These are phyloP conservation scores for Diplodus puntazzo DNA, from an alignment of 2,797 vertebrate species.

Conservation along the genomic window DNA sequence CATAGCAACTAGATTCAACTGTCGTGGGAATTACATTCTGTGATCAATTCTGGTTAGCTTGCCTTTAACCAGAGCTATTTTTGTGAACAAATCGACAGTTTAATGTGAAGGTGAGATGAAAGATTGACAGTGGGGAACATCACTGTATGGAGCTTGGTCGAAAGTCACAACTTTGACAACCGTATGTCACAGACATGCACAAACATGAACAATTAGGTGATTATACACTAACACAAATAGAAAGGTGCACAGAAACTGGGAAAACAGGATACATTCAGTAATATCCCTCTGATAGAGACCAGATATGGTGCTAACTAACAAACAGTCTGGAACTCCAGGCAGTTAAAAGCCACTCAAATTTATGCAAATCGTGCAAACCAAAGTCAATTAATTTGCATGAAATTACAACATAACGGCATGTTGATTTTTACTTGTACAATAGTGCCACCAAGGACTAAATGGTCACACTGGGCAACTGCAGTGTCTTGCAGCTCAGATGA, in stretches of 20 bases:
- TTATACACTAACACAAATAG: constrained; percentile 8
- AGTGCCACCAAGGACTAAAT: not conserved
- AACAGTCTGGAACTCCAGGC: not conserved
- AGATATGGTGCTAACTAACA: not conserved
- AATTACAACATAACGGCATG: not conserved
- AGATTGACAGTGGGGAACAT: no score
- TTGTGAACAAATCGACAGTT: no score
- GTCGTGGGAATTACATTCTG: no score
- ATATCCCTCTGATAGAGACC: not conserved
- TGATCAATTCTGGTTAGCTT: no score
- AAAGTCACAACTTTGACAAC: no score
- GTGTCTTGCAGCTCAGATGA: not conserved
- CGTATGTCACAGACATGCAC: not conserved
- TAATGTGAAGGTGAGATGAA: no score
- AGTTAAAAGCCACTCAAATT: not conserved
- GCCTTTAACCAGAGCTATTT: no score
- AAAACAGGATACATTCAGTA: constrained; percentile 7
- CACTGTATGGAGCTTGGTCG: no score
- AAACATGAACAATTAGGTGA: not conserved
- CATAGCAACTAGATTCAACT: no score
- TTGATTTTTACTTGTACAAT: not conserved
- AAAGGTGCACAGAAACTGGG: constrained; percentile 8
- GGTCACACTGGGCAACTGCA: constrained; percentile 12
- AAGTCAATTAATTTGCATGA: not conserved
- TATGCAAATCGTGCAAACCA: not conserved